Conservation (phyloP, 2,797 vertebrate species). For the Chelon labrosus region DNA sequence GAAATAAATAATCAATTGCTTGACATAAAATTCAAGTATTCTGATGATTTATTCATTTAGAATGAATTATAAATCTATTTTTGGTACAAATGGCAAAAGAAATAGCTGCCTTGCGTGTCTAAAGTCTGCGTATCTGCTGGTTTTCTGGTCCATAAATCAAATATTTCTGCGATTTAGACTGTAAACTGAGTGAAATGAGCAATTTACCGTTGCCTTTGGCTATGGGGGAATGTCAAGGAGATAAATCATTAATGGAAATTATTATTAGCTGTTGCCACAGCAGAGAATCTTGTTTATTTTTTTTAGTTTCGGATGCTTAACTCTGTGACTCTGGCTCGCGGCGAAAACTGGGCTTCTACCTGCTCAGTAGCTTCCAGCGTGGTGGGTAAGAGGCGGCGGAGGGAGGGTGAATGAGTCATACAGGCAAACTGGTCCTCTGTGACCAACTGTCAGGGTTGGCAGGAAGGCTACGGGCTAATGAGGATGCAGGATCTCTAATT, state of each 20-base stretch:
- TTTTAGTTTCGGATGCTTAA: neutral
- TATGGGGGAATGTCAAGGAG: neutral
- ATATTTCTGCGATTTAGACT: neutral
- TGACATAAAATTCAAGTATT: too few species aligned
- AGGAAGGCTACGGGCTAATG: conserved; percentile 45
- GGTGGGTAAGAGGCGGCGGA: conserved; percentile 43
- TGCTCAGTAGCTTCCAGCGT: conserved; percentile 13
- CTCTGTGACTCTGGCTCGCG: neutral
- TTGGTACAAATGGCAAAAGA: neutral
- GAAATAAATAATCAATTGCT: too few species aligned
- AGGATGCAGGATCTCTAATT: conserved; percentile 48
- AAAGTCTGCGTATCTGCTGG: too few species aligned
- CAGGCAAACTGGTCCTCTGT: conserved; percentile 35
- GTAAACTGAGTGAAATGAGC: neutral
- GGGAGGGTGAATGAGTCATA: conserved; percentile 60
- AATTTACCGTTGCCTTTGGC: neutral
- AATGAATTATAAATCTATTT: too few species aligned
- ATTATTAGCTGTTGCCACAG: neutral
- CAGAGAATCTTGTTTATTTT: neutral
- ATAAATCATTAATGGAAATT: neutral
- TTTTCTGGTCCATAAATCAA: neutral
- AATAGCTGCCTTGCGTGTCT: neutral
- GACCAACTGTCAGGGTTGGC: conserved; percentile 24
- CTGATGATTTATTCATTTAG: too few species aligned
- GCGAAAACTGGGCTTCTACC: neutral